Percentiles rank a stretch among this genome's conserved stretches.
These are phyloP conservation scores for Achatina immaculata DNA, from an alignment of 1,140 invertebrate genomes.

Conservation along the genomic window DNA sequence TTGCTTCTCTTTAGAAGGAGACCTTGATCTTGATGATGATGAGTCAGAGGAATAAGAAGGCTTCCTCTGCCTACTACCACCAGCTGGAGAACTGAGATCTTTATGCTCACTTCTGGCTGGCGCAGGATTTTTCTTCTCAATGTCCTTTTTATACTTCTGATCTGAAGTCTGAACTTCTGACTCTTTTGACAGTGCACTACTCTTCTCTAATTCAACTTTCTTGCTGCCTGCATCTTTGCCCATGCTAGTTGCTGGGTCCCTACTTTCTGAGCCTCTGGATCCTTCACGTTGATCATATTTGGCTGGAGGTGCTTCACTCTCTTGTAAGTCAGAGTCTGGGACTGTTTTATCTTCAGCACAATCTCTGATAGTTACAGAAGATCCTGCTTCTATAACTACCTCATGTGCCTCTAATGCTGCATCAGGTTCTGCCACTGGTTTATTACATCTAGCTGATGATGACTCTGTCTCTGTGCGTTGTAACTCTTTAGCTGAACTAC, in stretches of 20 bases:
- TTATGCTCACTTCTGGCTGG: too few relatives aligned
- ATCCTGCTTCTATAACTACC: not conserved
- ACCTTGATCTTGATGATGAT: slow-evolving; percentile 17
- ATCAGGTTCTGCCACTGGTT: not conserved
- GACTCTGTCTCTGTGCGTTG: too few relatives aligned
- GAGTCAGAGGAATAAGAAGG: slow-evolving; percentile 15
- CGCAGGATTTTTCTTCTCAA: too few relatives aligned
- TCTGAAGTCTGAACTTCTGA: too few relatives aligned
- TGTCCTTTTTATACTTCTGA: too few relatives aligned
- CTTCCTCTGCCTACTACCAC: not conserved
- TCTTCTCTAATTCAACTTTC: not conserved
- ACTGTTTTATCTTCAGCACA: not conserved
- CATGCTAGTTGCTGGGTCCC: too few relatives aligned
- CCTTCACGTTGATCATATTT: too few relatives aligned
- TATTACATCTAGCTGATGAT: not conserved
- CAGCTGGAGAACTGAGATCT: not conserved
- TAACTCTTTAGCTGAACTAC: too few relatives aligned
- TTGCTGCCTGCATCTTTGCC: not conserved
- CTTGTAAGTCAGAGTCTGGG: too few relatives aligned
- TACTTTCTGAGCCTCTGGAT: too few relatives aligned
- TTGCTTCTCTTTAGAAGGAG: not conserved
- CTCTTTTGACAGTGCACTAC: too few relatives aligned
- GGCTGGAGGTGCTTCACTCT: too few relatives aligned
- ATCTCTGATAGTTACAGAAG: not conserved
- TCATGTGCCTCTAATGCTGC: not conserved